A percentile compares a stretch with the other conserved stretches of the same genome.
Conservation (phyloP, 2,113 vertebrate genomes). For the Bubo scandiacus region DNA sequence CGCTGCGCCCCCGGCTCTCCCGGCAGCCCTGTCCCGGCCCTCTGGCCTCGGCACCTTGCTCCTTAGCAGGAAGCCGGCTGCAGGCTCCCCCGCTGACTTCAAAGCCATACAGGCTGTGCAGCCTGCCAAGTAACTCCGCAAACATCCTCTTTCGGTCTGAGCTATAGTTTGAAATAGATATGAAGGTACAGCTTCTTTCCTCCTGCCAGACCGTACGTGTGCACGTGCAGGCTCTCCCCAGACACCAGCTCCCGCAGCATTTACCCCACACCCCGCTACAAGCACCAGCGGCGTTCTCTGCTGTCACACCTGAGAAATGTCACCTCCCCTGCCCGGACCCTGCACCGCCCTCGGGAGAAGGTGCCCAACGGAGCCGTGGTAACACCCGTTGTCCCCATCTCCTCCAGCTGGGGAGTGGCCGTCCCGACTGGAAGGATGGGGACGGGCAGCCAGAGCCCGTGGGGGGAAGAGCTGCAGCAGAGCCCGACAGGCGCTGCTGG, state of each 20-base stretch:
- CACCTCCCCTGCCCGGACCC: background rate
- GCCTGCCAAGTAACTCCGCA: background rate
- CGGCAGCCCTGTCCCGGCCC: accelerated
- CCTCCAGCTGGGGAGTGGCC: background rate
- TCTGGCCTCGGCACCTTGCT: accelerated
- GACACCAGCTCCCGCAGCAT: background rate
- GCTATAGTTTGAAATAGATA: background rate
- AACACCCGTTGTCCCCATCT: accelerated
- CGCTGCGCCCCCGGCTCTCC: too few relatives aligned
- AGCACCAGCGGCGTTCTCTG: accelerated
- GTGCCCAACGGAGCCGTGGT: background rate
- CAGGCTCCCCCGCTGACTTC: background rate
- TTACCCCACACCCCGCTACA: background rate
- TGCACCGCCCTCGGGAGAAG: background rate
- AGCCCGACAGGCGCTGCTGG: too few relatives aligned
- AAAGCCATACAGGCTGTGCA: background rate
- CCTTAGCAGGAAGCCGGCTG: background rate
- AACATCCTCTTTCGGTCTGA: background rate
- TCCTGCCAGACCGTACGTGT: background rate
- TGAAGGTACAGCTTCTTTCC: background rate
- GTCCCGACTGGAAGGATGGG: accelerated
- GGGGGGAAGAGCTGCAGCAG: background rate
- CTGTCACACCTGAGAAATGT: background rate
- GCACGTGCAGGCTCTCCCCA: accelerated
- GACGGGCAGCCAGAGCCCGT: accelerated